A percentile compares a stretch with the other conserved stretches of the same genome.
Evolutionary conservation across 2,888 invertebrate species (phyloP).

Genomic region (Arrhopalites spinosus): DNA sequence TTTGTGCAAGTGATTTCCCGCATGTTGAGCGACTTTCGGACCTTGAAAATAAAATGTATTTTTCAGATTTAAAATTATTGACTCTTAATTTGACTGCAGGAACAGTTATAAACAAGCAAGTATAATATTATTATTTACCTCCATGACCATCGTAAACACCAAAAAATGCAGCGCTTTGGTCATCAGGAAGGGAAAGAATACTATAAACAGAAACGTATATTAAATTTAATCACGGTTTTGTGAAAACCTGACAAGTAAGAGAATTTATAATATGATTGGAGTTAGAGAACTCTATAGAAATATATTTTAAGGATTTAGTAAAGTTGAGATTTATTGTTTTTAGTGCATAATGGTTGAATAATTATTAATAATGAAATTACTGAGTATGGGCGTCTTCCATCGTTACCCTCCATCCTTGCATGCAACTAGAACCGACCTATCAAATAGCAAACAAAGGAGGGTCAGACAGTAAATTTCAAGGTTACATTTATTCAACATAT

Average conservation of each 20-base stretch:
- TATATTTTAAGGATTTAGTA: too few species aligned
- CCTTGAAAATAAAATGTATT: slow-evolving; percentile 64
- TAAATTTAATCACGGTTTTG: too few species aligned
- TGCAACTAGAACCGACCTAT: slow-evolving; percentile 92
- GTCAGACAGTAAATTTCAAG: too few species aligned
- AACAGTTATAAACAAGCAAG: not conserved
- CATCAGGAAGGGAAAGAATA: slow-evolving; percentile 87
- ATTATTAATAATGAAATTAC: slow-evolving; percentile 61
- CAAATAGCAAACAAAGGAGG: slow-evolving; percentile 57
- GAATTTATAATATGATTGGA: too few species aligned
- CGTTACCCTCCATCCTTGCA: slow-evolving; percentile 99
- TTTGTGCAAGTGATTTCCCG: slow-evolving; percentile 93
- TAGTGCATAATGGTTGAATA: too few species aligned
- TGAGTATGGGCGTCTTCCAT: slow-evolving; percentile 99
- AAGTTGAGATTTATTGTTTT: too few species aligned
- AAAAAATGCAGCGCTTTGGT: slow-evolving; percentile 91
- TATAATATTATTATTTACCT: slow-evolving; percentile 62
- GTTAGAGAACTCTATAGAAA: too few species aligned
- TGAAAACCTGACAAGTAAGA: too few species aligned
- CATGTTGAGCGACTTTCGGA: slow-evolving; percentile 89
- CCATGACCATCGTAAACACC: slow-evolving; percentile 97
- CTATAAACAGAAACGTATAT: too few species aligned
- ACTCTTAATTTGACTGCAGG: not conserved
- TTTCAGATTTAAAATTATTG: too few species aligned
- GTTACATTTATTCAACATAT: too few species aligned